Base-by-base conservation (phyloP, 2,113 vertebrate genomes). In the Condylura cristata region DNA sequence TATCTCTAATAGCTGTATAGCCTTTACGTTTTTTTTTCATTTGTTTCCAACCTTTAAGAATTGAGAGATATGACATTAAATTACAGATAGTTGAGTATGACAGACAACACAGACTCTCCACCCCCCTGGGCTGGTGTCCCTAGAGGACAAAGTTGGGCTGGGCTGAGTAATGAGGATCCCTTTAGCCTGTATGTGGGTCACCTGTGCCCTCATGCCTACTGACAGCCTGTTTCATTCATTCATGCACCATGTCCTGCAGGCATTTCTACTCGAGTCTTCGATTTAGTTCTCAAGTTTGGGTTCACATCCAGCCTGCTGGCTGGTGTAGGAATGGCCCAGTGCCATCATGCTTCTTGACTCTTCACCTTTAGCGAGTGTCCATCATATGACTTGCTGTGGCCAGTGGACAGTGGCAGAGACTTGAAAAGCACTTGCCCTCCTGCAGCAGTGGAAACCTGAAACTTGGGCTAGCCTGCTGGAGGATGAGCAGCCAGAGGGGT, bases 161-260 rank as follows among this genome's bases (percentile, higher is more conserved):
- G 16, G 10, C 4, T 51, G 17, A 28, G 51, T 3, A 5, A 6
- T 4, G 7, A 8, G 44, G 32, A 37, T 0, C 5, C 30, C 32
- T 6, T 46, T 3, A 41, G 24, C 32, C 5, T 4, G 16, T 37
- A 24, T 24, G 12, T 5, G 65, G 26, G 48, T 20, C 44, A 32
- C 1, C 26, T 4, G 60, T 4, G 32, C 17, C 46, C 39, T 14
- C 5, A 0, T 18, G 37, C 20, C 65, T 37, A 1, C 46, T 0
- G 13, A 39, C 34, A 61, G 32, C 39, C 34, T 41, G 39, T 30
- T 39, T 48, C 61, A 10, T 18, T 44, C 28, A 13, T 26, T 13
- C 37, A 0, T 7, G 17, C 22, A 22, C 17, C 26, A 5, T 0
- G 14, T 2, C 20, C 14, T 6, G 7, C 28, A 34, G 51, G 70